These are phyloP conservation scores for Camelus dromedarius DNA, from an alignment of 2,113 vertebrate genomes.

Conservation along the genomic window DNA sequence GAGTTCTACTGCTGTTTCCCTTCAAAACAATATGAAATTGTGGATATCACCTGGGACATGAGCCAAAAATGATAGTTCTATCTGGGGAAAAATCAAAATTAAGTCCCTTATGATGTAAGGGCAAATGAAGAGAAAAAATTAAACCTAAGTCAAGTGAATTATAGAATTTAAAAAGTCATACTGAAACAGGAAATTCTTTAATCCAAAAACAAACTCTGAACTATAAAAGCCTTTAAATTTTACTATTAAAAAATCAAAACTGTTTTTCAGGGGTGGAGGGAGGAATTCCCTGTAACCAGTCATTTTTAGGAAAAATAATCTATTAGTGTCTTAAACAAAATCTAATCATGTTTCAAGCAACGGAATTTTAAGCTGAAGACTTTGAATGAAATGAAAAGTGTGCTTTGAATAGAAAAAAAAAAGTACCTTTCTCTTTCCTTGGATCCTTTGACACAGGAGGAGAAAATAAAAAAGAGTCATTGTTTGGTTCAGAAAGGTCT, in stretches of 20 bases:
- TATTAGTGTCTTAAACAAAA: not conserved
- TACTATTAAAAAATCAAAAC: not conserved
- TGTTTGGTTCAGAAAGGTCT: constrained; percentile 77
- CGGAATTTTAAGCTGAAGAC: not conserved
- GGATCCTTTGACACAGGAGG: constrained; percentile 87
- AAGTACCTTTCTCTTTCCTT: constrained; percentile 91
- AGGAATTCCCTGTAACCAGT: not conserved
- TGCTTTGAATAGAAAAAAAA: not conserved
- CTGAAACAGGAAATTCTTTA: not conserved
- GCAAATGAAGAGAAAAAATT: constrained; percentile 29
- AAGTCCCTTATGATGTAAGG: not conserved
- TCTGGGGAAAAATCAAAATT: not conserved
- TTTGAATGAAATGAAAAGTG: not conserved
- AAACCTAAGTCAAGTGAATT: not conserved
- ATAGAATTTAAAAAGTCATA: not conserved
- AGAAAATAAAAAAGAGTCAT: constrained; percentile 87
- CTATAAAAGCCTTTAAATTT: not conserved
- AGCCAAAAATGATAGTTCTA: not conserved
- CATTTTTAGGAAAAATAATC: constrained; percentile 18
- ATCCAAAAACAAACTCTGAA: constrained; percentile 7
- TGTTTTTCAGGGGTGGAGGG: not conserved
- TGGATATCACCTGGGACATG: not conserved
- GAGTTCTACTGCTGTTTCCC: not conserved
- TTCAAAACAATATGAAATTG: not conserved
- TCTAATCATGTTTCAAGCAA: not conserved